Evolutionary conservation across 2,888 invertebrate genomes (phyloP).

Genomic region (Allophyes oxyacanthae): DNA sequence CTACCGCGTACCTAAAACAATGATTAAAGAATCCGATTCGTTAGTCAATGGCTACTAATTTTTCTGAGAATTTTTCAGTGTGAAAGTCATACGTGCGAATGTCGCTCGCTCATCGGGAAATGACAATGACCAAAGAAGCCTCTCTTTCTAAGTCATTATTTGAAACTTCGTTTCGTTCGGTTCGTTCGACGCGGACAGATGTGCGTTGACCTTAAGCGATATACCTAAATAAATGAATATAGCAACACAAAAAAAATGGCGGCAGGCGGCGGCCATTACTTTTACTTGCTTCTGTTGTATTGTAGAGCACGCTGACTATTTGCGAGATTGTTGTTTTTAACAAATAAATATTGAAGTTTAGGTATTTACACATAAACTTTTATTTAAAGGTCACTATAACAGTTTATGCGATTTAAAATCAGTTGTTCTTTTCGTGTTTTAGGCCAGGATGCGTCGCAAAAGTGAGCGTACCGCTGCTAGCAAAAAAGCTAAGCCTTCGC

Average conservation of each 20-base stretch:
- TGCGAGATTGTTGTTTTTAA: slow-evolving; percentile 5
- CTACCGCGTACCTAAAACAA: too few relatives aligned
- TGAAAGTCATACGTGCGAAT: too few relatives aligned
- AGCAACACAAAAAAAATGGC: slow-evolving; percentile 51
- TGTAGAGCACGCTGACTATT: slow-evolving; percentile 38
- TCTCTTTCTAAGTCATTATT: too few relatives aligned
- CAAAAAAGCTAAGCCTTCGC: slow-evolving; percentile 91
- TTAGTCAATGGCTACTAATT: too few relatives aligned
- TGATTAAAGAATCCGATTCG: too few relatives aligned
- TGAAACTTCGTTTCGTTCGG: too few relatives aligned
- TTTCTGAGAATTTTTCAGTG: too few relatives aligned
- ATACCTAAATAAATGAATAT: background rate
- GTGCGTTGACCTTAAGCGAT: too few relatives aligned
- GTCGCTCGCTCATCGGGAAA: too few relatives aligned
- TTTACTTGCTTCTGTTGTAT: slow-evolving; percentile 44
- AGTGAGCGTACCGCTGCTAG: slow-evolving; percentile 91
- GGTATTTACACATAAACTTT: slow-evolving; percentile 17
- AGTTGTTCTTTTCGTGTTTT: slow-evolving; percentile 44
- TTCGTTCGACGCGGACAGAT: too few relatives aligned
- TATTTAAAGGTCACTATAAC: background rate
- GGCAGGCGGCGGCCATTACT: slow-evolving; percentile 46
- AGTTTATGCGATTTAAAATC: slow-evolving; percentile 3
- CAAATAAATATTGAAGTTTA: slow-evolving; percentile 3
- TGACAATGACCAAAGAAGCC: too few relatives aligned
- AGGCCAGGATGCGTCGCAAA: slow-evolving; percentile 92